phyloP scores from a whole-genome alignment of 2,113 vertebrate species.

The Pluvialis apricaria region DNA sequence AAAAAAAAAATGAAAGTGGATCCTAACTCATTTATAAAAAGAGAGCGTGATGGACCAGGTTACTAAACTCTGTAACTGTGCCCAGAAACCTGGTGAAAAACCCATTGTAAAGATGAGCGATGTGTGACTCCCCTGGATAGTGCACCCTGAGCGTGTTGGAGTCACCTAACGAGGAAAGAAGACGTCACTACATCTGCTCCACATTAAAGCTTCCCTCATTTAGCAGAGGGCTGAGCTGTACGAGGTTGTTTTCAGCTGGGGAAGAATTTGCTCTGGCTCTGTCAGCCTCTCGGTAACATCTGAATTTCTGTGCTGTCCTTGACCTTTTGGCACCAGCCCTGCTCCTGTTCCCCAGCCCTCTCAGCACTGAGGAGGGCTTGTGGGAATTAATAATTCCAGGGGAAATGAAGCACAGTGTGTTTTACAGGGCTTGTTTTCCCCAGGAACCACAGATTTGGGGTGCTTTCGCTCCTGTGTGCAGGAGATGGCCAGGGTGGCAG shows the following conservation, averaged over 20 bases:
- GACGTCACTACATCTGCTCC: slow-evolving; percentile 48
- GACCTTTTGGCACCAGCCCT: slow-evolving; percentile 40
- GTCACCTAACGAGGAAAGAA: neutral
- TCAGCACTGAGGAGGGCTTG: neutral
- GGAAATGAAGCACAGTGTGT: neutral
- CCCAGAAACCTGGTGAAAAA: neutral
- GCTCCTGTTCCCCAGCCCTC: neutral
- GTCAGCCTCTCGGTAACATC: neutral
- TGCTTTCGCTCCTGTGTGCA: accelerated
- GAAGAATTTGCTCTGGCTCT: slow-evolving; percentile 34
- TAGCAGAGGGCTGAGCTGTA: neutral
- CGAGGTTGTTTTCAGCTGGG: neutral
- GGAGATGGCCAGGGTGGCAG: neutral
- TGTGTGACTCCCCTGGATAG: accelerated
- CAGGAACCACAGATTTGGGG: neutral
- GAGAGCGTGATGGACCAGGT: neutral
- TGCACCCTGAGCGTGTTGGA: accelerated
- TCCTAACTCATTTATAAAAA: neutral
- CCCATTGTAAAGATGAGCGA: neutral
- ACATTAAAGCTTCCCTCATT: slow-evolving; percentile 3
- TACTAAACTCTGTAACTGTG: neutral
- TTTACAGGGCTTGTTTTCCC: neutral
- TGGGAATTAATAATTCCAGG: neutral
- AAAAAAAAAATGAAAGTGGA: neutral
- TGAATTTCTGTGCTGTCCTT: slow-evolving; percentile 4